A percentile compares a stretch with the other conserved stretches of the same genome.
Evolutionary conservation across 2,797 vertebrate genomes (phyloP).

Genomic region (Oreortyx pictus): DNA sequence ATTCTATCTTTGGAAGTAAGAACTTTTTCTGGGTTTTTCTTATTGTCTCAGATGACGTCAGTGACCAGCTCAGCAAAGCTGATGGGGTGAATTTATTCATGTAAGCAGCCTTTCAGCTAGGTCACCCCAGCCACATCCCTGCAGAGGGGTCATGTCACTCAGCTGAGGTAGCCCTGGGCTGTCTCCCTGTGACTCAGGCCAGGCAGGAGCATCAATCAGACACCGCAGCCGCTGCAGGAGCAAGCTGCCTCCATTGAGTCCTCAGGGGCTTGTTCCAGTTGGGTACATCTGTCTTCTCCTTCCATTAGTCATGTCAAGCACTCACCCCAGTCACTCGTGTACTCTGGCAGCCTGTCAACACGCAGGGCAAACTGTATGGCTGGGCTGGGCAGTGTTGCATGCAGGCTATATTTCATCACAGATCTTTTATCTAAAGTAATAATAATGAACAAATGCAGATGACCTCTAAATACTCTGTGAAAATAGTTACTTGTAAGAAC

Average conservation of each 20-base stretch:
- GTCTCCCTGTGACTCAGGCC: neutral
- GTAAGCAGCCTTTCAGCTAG: neutral
- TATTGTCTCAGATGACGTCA: neutral
- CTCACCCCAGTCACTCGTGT: fast-evolving
- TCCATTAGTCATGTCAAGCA: neutral
- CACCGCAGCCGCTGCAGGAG: fast-evolving
- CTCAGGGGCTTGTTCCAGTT: neutral
- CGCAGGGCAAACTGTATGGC: neutral
- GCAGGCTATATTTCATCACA: neutral
- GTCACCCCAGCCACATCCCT: neutral
- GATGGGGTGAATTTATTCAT: neutral
- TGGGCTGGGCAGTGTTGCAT: neutral
- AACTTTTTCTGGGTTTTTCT: neutral
- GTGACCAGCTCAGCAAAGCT: neutral
- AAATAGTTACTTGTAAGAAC: neutral
- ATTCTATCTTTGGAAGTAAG: neutral
- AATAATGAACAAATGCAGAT: neutral
- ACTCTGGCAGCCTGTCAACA: fast-evolving
- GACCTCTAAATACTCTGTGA: neutral
- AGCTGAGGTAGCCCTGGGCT: neutral
- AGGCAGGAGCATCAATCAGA: neutral
- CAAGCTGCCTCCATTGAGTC: neutral
- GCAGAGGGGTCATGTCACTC: neutral
- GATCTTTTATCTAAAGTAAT: neutral
- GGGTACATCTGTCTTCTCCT: neutral